These are phyloP conservation scores for Eulemur mongoz DNA, from an alignment of 2,797 vertebrate species.

Conservation along the genomic window DNA sequence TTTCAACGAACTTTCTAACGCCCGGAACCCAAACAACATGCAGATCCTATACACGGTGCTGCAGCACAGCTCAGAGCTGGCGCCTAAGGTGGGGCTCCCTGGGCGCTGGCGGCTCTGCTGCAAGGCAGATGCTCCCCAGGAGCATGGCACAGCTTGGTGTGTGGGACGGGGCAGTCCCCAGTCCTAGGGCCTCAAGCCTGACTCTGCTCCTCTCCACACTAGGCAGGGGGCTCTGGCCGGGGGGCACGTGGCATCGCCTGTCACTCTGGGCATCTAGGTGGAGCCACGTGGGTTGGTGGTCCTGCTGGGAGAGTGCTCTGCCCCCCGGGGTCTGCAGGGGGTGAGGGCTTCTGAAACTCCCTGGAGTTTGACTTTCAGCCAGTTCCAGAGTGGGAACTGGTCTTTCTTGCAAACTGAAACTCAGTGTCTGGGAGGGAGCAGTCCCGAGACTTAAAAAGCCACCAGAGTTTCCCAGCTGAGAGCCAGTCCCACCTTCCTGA, in stretches of 20 bases:
- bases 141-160: neutral
- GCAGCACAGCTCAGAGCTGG: slow-evolving; percentile 97
- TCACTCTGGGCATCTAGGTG: neutral
- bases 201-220: neutral
- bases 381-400: accelerated
- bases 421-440: neutral
- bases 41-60: slow-evolving; percentile 96
- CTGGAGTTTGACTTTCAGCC: neutral
- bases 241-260: neutral
- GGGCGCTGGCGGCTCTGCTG: neutral
- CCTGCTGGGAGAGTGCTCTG: neutral
- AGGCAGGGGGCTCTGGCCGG: too few relatives aligned
- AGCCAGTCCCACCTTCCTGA: neutral
- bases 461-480: neutral
- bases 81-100: slow-evolving; percentile 90
- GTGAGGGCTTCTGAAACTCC: neutral
- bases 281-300: neutral
- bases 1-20: slow-evolving; percentile 98
- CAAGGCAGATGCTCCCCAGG: neutral
- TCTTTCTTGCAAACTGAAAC: neutral
- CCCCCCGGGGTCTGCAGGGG: neutral
- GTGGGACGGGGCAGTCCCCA: neutral
- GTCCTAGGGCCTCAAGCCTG: neutral
- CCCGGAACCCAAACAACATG: slow-evolving; percentile 99
- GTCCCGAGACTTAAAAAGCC: too few relatives aligned